A percentile compares a stretch with the other conserved stretches of the same genome.
These are phyloP conservation scores for Mormoops blainvillei DNA, from an alignment of 2,113 vertebrate genomes.

Conservation along the genomic window DNA sequence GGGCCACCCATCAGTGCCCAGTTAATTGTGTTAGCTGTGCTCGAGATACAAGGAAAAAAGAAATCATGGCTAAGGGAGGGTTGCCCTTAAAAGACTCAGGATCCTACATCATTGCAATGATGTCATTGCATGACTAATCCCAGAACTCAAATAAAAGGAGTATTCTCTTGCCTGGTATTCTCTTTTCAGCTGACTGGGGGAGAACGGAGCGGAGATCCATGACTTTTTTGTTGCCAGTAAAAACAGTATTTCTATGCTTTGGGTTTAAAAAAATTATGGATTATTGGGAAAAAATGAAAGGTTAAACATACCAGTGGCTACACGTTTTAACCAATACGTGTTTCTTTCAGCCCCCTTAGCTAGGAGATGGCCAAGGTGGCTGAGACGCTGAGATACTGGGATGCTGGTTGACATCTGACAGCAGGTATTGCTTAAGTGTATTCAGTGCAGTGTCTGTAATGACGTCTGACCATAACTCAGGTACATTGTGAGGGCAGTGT, in stretches of 20 bases:
- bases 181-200: neutral
- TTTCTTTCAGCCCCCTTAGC: neutral
- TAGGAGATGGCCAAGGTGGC: neutral
- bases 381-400: neutral
- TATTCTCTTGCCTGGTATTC: neutral
- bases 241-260: neutral
- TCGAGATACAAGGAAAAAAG: slow-evolving; percentile 9
- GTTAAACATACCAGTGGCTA: neutral
- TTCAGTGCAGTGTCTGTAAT: neutral
- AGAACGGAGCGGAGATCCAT: neutral
- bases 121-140: slow-evolving; percentile 9
- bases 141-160: slow-evolving; percentile 3
- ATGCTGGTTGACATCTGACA: neutral
- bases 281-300: neutral
- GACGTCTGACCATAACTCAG: neutral
- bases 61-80: slow-evolving; percentile 19
- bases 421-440: neutral
- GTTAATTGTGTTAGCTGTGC: slow-evolving; percentile 57
- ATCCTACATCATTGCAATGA: slow-evolving; percentile 12
- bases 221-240: slow-evolving; percentile 17
- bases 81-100: neutral
- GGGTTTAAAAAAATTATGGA: slow-evolving; percentile 2
- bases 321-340: neutral
- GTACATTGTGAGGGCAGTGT: neutral
- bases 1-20: slow-evolving; percentile 35